Evolutionary conservation across 2,888 invertebrate species (phyloP), one percentile per base, ranked within the genome.

Genomic region (Coenonympha glycerion): DNA sequence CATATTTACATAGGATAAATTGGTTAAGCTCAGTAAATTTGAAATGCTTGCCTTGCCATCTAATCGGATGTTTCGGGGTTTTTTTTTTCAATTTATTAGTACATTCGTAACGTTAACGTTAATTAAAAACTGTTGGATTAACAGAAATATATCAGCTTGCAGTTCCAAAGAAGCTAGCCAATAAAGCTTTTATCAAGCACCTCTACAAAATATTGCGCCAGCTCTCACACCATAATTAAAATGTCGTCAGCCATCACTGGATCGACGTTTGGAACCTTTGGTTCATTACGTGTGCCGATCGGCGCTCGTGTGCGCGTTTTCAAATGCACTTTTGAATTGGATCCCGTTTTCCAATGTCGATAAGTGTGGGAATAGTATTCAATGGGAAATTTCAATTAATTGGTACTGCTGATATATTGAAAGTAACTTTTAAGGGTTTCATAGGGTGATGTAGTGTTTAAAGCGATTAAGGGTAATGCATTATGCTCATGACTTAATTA

Each of bases 201-300:
- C 16, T 9, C 4, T 8, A 33, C 9, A 16, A 22, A 13, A 11
- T 15, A 3, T 9, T 5, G n/a, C 22, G 39, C 15, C 2, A 15
- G 22, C 39, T 39, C 39, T 22, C 9, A 6, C n/a, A 24, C 8
- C 24, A 24, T 39, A 39, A 56, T 53, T 48, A 47, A 51, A 51
- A 49, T 39, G 34, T 47, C 47, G 44, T 34, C 39, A 49, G 31
- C 16, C 16, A 31, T 45, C 44, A 31, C 36, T 28, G 31, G 39
- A 45, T 45, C 49, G 49, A 49, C 49, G 37, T 49, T 44, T 45
- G 16, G 31, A 49, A 31, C 39, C 52, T 52, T 52, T 52, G 52
- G 40, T 39, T 48, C 48, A 52, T 52, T 52, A 40, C 22, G 34
- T 46, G 37, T 48, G 44, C 19, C 41, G 31, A 34, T 11, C 33